These are phyloP conservation scores for Choloepus didactylus DNA, from an alignment of 2,797 vertebrate genomes.

Conservation along the genomic window DNA sequence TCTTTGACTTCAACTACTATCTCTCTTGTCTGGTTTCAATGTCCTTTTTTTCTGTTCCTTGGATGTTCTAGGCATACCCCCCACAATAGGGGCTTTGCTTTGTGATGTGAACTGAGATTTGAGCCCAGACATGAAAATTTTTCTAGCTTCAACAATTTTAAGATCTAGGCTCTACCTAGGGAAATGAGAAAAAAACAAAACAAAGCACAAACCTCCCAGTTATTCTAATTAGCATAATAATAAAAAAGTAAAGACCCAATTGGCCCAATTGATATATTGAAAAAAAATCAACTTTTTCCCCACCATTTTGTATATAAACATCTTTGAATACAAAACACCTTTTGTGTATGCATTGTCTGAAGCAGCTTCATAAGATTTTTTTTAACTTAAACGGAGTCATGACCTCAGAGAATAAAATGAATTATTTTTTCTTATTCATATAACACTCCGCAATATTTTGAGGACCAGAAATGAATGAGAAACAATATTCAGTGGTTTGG, in stretches of 20 bases:
- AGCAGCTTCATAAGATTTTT: neutral
- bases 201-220: neutral
- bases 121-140: neutral
- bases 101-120: neutral
- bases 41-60: neutral
- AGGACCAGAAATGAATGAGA: neutral
- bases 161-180: neutral
- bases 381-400: neutral
- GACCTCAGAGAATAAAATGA: neutral
- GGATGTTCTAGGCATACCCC: neutral
- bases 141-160: too few relatives aligned
- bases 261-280: too few relatives aligned
- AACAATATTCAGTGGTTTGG: neutral
- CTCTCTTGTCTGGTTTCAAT: too few relatives aligned
- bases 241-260: neutral
- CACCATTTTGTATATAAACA: neutral
- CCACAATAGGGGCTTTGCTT: neutral
- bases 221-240: neutral
- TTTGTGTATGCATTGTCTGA: neutral
- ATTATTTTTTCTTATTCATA: neutral
- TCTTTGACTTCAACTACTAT: too few relatives aligned
- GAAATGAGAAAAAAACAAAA: neutral
- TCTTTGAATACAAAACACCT: too few relatives aligned
- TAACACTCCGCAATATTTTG: neutral
- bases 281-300: neutral